A percentile compares a stretch with the other conserved stretches of the same genome.
Evolutionary conservation across 2,797 vertebrate genomes (phyloP).

Genomic region (Periparus ater): DNA sequence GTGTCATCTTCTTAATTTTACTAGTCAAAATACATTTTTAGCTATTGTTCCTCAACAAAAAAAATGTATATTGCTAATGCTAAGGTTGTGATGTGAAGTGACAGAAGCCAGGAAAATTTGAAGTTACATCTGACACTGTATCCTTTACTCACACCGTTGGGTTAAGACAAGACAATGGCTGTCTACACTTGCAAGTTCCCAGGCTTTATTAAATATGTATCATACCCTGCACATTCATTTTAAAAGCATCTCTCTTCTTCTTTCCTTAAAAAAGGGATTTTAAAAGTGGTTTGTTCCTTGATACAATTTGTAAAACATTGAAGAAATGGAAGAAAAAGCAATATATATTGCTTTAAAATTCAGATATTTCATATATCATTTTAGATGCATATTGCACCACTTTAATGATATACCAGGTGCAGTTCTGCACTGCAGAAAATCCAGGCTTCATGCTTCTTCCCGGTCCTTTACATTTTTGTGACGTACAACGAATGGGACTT

Average conservation of each 20-base stretch:
- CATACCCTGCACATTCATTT: background rate
- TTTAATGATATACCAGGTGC: background rate
- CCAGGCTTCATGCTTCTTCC: background rate
- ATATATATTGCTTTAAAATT: background rate
- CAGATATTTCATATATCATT: background rate
- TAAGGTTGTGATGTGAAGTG: conserved; percentile 62
- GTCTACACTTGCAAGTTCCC: conserved; percentile 28
- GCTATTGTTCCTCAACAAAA: conserved; percentile 53
- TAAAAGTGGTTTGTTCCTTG: background rate
- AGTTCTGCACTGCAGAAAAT: background rate
- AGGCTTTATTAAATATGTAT: conserved; percentile 49
- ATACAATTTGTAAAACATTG: background rate
- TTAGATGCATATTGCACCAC: background rate
- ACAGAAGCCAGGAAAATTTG: conserved; percentile 52
- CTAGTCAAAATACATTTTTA: conserved; percentile 77
- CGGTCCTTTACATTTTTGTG: background rate
- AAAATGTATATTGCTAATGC: conserved; percentile 57
- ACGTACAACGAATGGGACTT: background rate
- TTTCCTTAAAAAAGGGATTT: background rate
- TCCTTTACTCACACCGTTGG: background rate
- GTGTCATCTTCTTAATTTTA: conserved; percentile 63
- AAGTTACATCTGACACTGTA: conserved; percentile 47
- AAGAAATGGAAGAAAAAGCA: background rate
- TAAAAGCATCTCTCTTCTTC: background rate
- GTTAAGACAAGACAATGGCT: conserved; percentile 43